Evolutionary conservation across 53 echinoderm and acorn worm species (phyloP).

Genomic region (Paracentrotus lividus): DNA sequence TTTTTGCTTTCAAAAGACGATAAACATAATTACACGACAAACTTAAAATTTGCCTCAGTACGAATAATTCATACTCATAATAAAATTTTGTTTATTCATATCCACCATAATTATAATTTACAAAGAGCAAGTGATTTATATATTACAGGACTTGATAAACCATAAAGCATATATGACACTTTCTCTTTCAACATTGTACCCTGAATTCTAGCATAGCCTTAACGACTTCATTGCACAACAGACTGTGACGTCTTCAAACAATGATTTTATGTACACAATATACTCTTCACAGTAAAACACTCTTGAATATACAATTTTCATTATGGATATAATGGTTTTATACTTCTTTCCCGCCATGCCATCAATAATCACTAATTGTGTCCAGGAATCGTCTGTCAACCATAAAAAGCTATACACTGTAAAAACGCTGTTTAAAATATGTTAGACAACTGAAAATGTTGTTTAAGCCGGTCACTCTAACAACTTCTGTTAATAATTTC

Average conservation of each 20-base stretch:
- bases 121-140: not conserved
- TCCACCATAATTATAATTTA: not conserved
- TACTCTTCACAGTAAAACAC: not conserved
- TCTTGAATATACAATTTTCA: slow-evolving; percentile 27
- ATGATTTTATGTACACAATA: not conserved
- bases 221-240: not conserved
- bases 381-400: not conserved
- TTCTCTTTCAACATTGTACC: not conserved
- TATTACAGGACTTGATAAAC: not conserved
- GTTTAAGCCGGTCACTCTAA: no score
- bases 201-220: not conserved
- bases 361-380: not conserved
- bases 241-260: slow-evolving; percentile 6
- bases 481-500: no score
- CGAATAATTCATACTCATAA: no score
- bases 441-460: no score
- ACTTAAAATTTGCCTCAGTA: no score
- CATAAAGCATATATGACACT: not conserved
- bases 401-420: not conserved
- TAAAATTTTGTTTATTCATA: not conserved
- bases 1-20: no score
- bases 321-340: not conserved
- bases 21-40: no score
- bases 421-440: no score
- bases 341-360: not conserved